Evolutionary conservation across 1,140 invertebrate species (phyloP), one percentile per base, ranked within the genome.

Genomic region (Drosophila carrolli): DNA sequence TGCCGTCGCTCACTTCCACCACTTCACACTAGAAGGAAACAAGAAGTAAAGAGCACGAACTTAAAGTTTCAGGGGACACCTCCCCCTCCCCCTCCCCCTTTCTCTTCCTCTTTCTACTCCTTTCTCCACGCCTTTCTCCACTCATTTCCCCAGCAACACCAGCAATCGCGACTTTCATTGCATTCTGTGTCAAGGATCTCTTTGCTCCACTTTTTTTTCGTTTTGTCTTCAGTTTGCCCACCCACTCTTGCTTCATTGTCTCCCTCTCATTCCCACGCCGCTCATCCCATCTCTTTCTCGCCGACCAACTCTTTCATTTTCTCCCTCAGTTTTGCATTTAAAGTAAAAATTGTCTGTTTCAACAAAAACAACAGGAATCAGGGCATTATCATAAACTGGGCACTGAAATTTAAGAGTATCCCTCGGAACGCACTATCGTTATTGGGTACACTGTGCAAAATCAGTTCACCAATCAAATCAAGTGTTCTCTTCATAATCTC

Each of bases 341-440:
- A 83, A 68, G 60, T 72, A 57, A 75, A 81, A 80, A 62, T 61
- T 47, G 48, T 68, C 40, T 68, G 66, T 73, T 77, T 46, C 14
- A 58, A 44, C 48, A 68, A 37, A 23, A 60, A 43, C 38, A 54
- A 37, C 40, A 35, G 38, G 6, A 43, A 43, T 41, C 8, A 53
- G 32, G 4, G 14, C 43, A 41, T 11, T 40, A 51, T 11, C 14
- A 48, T 43, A 23, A 59, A 40, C 59, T 57, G 59, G 50, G 58
- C 75, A 78, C 59, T 75, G 78, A 80, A 80, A 80, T 80, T 78
- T 63, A 74, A 78, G 50, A 65, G 70, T 60, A 40, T 62, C 55
- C 27, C 46, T 71, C 41, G 13, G 11, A 35, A n/a, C 19, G 47
- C 43, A 74, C 70, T 67, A 63, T 74, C 54, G 62, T 53, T 53